Evolutionary conservation across 2,797 vertebrate genomes (phyloP).

Genomic region (Cephalopachus bancanus): DNA sequence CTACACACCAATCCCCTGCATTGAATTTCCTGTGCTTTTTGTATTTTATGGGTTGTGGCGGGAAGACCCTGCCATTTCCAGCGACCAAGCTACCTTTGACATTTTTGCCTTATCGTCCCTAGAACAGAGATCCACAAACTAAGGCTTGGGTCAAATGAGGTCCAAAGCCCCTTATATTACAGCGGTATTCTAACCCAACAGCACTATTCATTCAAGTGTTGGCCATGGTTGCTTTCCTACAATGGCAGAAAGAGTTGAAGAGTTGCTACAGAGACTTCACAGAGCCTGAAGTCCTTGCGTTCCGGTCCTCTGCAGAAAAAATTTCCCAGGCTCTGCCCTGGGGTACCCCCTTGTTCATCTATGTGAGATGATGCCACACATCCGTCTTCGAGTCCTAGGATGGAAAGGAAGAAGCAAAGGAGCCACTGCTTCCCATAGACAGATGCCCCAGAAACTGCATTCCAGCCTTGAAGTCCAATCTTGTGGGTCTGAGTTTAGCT

Average conservation of each 20-base stretch:
- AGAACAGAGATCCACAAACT: neutral
- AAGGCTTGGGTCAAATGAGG: neutral
- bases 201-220: neutral
- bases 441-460: accelerated
- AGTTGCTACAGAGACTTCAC: neutral
- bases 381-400: accelerated
- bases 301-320: neutral
- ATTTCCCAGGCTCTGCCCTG: accelerated
- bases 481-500: too few relatives aligned
- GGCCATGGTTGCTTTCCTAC: neutral
- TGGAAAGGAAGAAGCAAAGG: neutral
- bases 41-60: neutral
- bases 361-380: accelerated
- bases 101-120: neutral
- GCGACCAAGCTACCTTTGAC: neutral
- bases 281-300: neutral
- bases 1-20: accelerated
- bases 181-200: neutral
- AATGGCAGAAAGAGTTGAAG: neutral
- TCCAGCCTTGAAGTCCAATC: neutral
- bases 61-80: neutral
- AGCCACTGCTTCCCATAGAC: accelerated
- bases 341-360: accelerated
- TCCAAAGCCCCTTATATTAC: neutral
- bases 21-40: neutral